phyloP scores from a whole-genome alignment of 2,888 invertebrate species.

The Polyommatus icarus region DNA sequence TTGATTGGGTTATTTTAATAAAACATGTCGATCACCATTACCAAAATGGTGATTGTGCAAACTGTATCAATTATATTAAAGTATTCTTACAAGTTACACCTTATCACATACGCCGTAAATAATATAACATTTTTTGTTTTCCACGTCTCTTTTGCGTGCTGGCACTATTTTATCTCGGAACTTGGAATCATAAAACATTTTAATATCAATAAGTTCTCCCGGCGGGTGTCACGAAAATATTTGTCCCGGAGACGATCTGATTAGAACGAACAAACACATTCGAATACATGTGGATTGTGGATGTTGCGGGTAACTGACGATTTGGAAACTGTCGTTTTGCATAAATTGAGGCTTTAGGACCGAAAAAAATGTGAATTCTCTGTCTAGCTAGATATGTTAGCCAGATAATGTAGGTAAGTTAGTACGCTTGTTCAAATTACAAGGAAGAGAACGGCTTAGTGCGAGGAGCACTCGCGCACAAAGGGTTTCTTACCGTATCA shows the following conservation, averaged over 20 bases:
- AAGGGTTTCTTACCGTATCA: too few species aligned
- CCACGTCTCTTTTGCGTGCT: not conserved
- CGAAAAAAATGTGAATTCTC: too few species aligned
- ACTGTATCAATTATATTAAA: not conserved
- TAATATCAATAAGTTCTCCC: conserved; percentile 27
- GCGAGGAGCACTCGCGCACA: too few species aligned
- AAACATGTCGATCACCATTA: too few species aligned
- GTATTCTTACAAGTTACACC: not conserved
- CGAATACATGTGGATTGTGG: not conserved
- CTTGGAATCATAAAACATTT: conserved; percentile 9
- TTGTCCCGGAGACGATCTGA: conserved; percentile 15
- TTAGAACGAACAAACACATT: conserved; percentile 8
- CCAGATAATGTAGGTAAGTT: too few species aligned
- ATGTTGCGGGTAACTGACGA: too few species aligned
- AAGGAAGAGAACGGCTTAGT: too few species aligned
- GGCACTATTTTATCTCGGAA: conserved; percentile 16
- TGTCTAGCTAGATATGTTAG: too few species aligned
- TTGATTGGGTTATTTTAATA: too few species aligned
- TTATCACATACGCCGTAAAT: not conserved
- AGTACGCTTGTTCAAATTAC: too few species aligned
- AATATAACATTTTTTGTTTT: conserved; percentile 7
- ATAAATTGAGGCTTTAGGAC: too few species aligned
- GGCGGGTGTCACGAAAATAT: conserved; percentile 15
- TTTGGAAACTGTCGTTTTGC: too few species aligned
- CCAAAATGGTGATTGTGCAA: not conserved